Evolutionary conservation across 2,888 invertebrate genomes (phyloP), one percentile per base, ranked within the genome.

Genomic region (Mallateleia sp.): DNA sequence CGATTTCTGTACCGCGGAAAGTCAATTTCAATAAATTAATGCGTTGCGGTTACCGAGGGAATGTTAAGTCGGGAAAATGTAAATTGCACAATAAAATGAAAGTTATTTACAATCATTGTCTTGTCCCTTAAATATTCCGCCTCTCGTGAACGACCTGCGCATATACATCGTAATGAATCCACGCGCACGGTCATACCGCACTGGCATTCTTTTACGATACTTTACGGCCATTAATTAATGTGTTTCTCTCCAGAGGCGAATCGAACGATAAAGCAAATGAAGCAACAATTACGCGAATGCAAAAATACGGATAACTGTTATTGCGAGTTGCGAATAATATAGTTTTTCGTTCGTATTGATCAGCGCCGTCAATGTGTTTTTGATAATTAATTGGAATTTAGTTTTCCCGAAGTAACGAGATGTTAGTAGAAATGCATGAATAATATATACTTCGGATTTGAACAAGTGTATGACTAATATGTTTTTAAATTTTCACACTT

Each of bases 51-150:
- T 54, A 54, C 62, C 69, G 47, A 42, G 67, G 50, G 52, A 81
- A 80, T 75, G 79, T 85, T 89, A 89, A 89, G 89, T 87, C 79
- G 82, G 90, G 87, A 90, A 91, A 91, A 91, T 91, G 89, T 90
- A 91, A 91, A 91, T 91, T 89, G 90, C 88, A 89, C 87, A 90
- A 90, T 91, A 89, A 90, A 91, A 91, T 90, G 90, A 89, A 90
- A 90, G 90, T 91, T 90, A 91, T 91, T 91, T 90, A 91, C 90
- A 91, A 90, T 92, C 90, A 90, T 91, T 91, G 90, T 90, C 88
- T 87, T 88, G 89, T 91, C 89, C 87, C 88, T 86, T 85, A 88
- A 88, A 88, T 86, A 88, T 84, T 86, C 88, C 78, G 77, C 79
- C 86, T 87, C 80, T 85, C 42, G 79, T 82, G 87, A 82, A 80